Evolutionary conservation across 2,113 vertebrate genomes (phyloP).

Genomic region (Phylloscopus trochilus): DNA sequence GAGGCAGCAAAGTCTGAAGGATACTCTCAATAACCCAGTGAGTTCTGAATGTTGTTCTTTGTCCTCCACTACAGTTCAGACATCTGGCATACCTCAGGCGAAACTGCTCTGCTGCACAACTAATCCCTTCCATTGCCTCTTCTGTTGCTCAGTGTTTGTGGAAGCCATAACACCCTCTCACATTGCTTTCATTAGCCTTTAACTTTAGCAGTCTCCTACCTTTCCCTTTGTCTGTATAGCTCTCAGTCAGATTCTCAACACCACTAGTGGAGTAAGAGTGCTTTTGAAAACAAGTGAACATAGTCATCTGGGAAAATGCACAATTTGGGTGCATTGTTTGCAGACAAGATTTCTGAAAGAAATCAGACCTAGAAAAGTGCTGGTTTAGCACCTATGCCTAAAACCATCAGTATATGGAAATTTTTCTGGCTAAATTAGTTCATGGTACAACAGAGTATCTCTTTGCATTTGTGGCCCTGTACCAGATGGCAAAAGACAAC

Average conservation of each 20-base stretch:
- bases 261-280: not conserved
- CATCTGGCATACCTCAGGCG: slow-evolving; percentile 49
- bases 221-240: not conserved
- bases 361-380: not conserved
- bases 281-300: not conserved
- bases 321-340: not conserved
- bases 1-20: slow-evolving; percentile 8
- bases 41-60: slow-evolving; percentile 60
- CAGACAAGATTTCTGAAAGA: not conserved
- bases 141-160: slow-evolving; percentile 38
- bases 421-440: not conserved
- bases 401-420: not conserved
- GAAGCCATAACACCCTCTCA: slow-evolving; percentile 19
- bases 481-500: not conserved
- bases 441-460: not conserved
- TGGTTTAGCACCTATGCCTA: not conserved
- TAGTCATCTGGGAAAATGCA: not conserved
- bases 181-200: slow-evolving; percentile 18
- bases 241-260: not conserved
- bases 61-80: slow-evolving; percentile 31
- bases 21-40: not conserved
- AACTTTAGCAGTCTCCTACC: not conserved
- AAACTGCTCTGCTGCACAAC: slow-evolving; percentile 29
- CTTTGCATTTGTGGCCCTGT: not conserved
- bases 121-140: slow-evolving; percentile 57